Evolutionary conservation across 2,797 vertebrate species (phyloP).

Genomic region (Manis javanica): DNA sequence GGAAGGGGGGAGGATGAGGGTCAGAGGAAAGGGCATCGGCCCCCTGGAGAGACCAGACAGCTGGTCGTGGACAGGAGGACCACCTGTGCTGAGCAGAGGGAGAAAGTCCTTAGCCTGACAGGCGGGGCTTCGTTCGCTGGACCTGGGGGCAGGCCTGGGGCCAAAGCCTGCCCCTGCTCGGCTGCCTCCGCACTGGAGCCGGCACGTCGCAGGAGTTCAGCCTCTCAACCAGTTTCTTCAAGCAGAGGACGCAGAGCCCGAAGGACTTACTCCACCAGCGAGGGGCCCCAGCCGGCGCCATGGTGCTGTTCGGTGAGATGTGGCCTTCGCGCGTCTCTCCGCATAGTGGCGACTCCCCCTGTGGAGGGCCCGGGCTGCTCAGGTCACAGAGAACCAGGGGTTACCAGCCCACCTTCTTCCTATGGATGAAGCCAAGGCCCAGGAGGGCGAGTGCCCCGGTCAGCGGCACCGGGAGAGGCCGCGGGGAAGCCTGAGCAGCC

Average conservation of each 20-base stretch:
- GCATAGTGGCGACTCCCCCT: neutral
- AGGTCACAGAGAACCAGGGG: neutral
- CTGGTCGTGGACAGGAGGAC: rapidly evolving
- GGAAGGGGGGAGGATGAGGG: neutral
- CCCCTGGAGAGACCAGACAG: neutral
- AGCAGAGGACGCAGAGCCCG: no score
- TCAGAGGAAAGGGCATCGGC: neutral
- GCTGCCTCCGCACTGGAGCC: no score
- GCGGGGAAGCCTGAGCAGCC: neutral
- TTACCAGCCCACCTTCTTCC: neutral
- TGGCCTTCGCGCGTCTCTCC: neutral
- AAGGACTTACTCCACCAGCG: neutral
- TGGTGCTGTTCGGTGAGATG: neutral
- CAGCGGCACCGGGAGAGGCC: neutral
- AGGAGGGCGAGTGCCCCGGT: neutral
- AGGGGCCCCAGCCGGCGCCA: neutral
- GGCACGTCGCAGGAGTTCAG: neutral
- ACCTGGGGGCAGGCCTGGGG: no score
- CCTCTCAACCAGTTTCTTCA: no score
- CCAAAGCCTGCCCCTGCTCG: neutral
- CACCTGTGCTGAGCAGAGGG: no score
- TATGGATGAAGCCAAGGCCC: neutral
- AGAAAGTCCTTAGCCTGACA: neutral
- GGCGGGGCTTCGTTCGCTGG: no score
- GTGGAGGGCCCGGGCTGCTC: neutral